Percentiles rank a stretch among this genome's conserved stretches.
phyloP scores from a whole-genome alignment of 2,888 invertebrate genomes.

The Loripinus fragilis region DNA sequence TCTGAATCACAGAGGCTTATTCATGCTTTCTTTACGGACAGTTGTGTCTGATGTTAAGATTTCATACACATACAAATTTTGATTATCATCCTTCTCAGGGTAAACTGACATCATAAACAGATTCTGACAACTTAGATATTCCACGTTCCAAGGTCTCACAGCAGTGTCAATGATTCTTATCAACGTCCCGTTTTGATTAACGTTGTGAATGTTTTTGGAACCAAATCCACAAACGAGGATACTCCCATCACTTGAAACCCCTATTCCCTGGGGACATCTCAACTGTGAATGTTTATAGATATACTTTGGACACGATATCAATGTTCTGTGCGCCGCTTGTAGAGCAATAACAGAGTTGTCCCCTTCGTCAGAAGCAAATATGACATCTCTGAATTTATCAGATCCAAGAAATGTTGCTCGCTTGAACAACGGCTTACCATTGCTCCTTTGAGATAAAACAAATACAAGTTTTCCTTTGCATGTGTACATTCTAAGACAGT shows the following conservation, averaged over 20 bases:
- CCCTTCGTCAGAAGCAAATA: constrained; percentile 42
- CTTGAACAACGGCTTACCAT: constrained; percentile 25
- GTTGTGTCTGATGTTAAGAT: too few relatives aligned
- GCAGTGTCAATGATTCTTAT: constrained; percentile 24
- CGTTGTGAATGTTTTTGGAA: constrained; percentile 48
- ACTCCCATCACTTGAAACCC: constrained; percentile 24
- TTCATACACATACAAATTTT: neutral
- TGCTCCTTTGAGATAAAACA: neutral
- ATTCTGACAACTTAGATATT: neutral
- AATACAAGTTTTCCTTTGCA: constrained; percentile 26
- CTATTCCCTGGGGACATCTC: constrained; percentile 42
- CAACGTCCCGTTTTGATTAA: constrained; percentile 27
- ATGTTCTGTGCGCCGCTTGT: constrained; percentile 12
- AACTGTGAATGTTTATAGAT: constrained; percentile 33
- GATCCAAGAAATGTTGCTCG: constrained; percentile 26
- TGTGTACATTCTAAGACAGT: constrained; percentile 42
- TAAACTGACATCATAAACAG: neutral
- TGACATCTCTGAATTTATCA: constrained; percentile 20
- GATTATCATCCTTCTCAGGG: neutral
- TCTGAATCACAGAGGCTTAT: too few relatives aligned
- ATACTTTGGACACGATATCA: constrained; percentile 21
- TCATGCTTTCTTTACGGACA: too few relatives aligned
- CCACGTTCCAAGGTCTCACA: constrained; percentile 29
- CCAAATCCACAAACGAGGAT: constrained; percentile 49
- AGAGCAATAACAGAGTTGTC: constrained; percentile 30